Base-by-base conservation (phyloP, 2,888 invertebrate genomes). In the Biston betularia region DNA sequence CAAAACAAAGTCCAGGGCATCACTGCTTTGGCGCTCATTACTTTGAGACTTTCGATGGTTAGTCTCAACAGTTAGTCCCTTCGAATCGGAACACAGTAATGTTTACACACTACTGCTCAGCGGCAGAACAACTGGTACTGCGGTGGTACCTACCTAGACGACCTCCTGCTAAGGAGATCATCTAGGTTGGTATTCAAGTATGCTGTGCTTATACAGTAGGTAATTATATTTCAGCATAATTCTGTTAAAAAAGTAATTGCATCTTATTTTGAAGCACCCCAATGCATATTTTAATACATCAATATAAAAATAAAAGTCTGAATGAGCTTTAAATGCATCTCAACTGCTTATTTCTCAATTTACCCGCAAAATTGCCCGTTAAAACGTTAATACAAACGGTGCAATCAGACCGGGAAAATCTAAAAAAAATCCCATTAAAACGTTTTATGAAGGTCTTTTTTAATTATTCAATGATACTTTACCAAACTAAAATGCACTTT, bases 401-500 rank as follows among this genome's bases (percentile, higher is more conserved):
- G 76, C 78, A 83, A 79, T 78, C 70, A 68, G 38, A 73, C 63
- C 69, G 78, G 70, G 69, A 72, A 76, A 80, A 69, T 66, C 69
- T 64, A 68, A 79, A 82, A 81, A 80, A 74, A 78, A 74, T 76
- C 75, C 75, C 71, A 81, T 82, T 80, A 80, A 76, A 79, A 67
- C 74, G 76, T 73, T 24, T 24, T 79, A 77, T 79, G 74, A 77
- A 82, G 75, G 70, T 74, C 77, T 68, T 71, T 71, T 73, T 71
- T 65, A 69, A 63, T 66, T 62, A 59, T 59, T 54, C 45, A 35
- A 35, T 34, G 24, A 34, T 34, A 24, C 14, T 11, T 12, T 0
- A 14, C 33, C 68, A 64, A 49, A 3, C 49, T 0, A 63, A 65
- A 66, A 44, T 34, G 55, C 14, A 35, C 58, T 44, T 54, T 72